phyloP scores from a whole-genome alignment of 2,797 vertebrate genomes.

The Alcedo quadribrachys region DNA sequence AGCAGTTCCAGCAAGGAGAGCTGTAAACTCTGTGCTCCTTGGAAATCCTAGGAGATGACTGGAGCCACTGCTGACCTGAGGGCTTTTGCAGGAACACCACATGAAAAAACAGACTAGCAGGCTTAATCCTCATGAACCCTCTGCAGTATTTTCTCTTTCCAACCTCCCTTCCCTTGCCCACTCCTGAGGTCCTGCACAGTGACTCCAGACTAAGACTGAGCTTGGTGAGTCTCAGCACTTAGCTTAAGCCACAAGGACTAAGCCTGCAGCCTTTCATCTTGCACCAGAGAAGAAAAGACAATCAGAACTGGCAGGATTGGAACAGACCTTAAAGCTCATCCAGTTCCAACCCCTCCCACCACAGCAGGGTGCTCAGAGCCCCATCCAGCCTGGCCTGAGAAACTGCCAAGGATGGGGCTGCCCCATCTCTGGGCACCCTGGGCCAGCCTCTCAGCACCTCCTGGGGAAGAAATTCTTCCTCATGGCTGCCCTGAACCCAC shows the following conservation, averaged over 20 bases:
- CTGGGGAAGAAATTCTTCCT: no score
- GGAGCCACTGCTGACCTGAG: not conserved
- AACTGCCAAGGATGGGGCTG: no score
- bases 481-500: no score
- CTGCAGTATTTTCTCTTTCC: not conserved
- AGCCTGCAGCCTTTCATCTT: not conserved
- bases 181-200: not conserved
- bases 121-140: not conserved
- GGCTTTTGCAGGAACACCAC: not conserved
- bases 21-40: not conserved
- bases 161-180: not conserved
- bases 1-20: not conserved
- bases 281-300: not conserved
- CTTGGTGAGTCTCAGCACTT: not conserved
- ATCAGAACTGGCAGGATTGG: no score
- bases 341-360: no score
- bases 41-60: not conserved
- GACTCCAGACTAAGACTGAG: not conserved
- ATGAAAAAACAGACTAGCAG: not conserved
- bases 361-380: no score
- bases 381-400: no score
- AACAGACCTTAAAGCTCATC: no score
- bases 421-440: no score
- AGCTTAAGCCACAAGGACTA: not conserved
- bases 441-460: no score